Base-by-base conservation (phyloP, 2,888 invertebrate species). In the Papilio protenor region DNA sequence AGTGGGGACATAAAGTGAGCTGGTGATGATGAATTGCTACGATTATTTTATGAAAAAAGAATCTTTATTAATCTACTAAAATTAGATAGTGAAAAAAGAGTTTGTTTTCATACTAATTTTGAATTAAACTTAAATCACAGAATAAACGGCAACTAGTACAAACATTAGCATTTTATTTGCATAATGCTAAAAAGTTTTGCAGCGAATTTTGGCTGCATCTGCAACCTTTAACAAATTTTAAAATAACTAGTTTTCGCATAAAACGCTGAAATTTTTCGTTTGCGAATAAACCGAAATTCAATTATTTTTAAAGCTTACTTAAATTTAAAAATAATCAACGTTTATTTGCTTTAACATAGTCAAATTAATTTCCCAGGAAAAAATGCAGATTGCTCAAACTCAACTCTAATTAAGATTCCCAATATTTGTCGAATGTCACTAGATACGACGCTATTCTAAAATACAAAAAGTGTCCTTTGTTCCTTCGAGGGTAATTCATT, bases 381-480 rank as follows among this genome's bases (percentile, higher is more conserved):
- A 27, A 2, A 27, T 27, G 27, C 27, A 27, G 27, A 27, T 27
- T 27, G 27, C 27, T 27, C 27, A 2, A 27, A 2, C 2, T 27
- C 27, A 27, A 27, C 2, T 27, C 27, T 27, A 27, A 27, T 27
- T 27, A 27, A 27, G 27, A 27, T 27, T 27, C 27, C 27, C 27
- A 27, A 27, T 27, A 27, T 2, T 27, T 27, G 27, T 27, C 2
- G 27, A 27, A 27, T 27, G 27, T 27, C 1, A 27, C 27, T 1
- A 27, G 27, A 27, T 2, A 27, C 27, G 27, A n/a, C n/a, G n/a
- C n/a, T 71, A 71, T 49, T 71, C n/a, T 64, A 64, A 64, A 64
- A n/a, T 40, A 64, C n/a, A 64, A 52, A 71, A 71, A 71, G 49
- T 52, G 49, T 71, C 71, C 71, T 71, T 71, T 71, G 71, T 71